Base-by-base conservation (phyloP, 2,888 invertebrate genomes). In the Acanthoscelides obtectus region DNA sequence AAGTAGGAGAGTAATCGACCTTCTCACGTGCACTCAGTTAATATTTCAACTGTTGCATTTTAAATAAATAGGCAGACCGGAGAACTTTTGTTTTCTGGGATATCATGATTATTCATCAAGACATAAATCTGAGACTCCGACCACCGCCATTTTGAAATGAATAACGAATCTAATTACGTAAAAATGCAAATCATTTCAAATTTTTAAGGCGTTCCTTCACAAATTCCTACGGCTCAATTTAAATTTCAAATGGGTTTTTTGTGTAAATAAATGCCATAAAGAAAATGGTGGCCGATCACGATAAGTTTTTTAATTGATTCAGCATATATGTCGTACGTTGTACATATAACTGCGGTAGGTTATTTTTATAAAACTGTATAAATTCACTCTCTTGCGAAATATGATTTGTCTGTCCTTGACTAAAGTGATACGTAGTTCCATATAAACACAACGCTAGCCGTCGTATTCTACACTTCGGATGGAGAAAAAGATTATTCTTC, bases 391-490 rank as follows among this genome's bases (percentile, higher is more conserved):
- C 72, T 74, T 74, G 73, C 75, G 74, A 75, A 75, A 75, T 74
- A 74, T 74, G 75, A 74, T 76, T 76, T 74, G 74, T 69, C 70
- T 75, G 73, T 70, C 75, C 75, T 76, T 74, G 75, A 74, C 72
- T 72, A 69, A 63, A 74, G 73, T 70, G 70, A 74, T 71, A 74
- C 72, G 74, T 74, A 72, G 66, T 65, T 73, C 70, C 73, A 22
- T 69, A 64, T 68, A 65, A 63, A 67, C 68, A 64, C 25, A 73
- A 45, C 12, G 45, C 17, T 73, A 72, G 72, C 73, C 74, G 45
- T 45, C 45, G 3, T 6, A 74, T 75, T 72, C 45, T 45, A 74
- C 76, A 72, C 45, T 45, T 72, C 72, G 70, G 72, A 74, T 74
- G 73, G 73, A 72, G 70, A 6, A 3, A 6, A 3, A 12, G 45